Evolutionary conservation across 2,797 vertebrate species (phyloP).

Genomic region (Triplophysa yarkandensis): DNA sequence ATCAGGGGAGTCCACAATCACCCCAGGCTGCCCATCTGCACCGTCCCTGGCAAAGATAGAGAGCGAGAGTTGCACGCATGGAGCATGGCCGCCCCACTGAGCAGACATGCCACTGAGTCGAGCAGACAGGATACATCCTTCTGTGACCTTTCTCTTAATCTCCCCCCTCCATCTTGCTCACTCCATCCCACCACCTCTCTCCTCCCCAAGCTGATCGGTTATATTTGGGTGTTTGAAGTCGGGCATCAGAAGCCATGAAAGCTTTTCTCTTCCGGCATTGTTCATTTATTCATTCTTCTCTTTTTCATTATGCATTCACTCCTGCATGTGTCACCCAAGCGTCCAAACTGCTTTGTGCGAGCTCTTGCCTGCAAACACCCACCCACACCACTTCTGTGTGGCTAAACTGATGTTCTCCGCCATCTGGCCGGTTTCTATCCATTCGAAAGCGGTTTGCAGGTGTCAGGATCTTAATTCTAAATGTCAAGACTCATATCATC

Average conservation of each 20-base stretch:
- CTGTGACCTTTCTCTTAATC: conserved; percentile 63
- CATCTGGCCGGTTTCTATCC: neutral
- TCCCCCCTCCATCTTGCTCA: conserved; percentile 56
- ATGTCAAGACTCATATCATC: neutral
- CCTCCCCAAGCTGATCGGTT: conserved; percentile 42
- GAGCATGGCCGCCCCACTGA: conserved; percentile 40
- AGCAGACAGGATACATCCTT: conserved; percentile 51
- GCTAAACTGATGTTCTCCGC: conserved; percentile 17
- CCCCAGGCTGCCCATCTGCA: neutral
- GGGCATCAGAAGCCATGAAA: conserved; percentile 67
- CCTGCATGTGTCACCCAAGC: conserved; percentile 28
- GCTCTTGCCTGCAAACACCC: conserved; percentile 2
- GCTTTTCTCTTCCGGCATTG: conserved; percentile 56
- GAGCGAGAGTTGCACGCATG: conserved; percentile 18
- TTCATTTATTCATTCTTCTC: conserved; percentile 58
- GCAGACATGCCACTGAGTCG: conserved; percentile 48
- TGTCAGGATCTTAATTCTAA: neutral
- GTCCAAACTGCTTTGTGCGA: conserved; percentile 41
- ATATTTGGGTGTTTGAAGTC: conserved; percentile 58
- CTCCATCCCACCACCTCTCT: conserved; percentile 16
- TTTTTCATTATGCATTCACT: conserved; percentile 56
- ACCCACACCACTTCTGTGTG: neutral
- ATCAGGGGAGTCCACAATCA: neutral
- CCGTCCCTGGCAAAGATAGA: neutral
- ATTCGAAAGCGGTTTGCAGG: neutral